These are phyloP conservation scores for Ceratina calcarata DNA, from an alignment of 1,140 invertebrate genomes.

Conservation along the genomic window DNA sequence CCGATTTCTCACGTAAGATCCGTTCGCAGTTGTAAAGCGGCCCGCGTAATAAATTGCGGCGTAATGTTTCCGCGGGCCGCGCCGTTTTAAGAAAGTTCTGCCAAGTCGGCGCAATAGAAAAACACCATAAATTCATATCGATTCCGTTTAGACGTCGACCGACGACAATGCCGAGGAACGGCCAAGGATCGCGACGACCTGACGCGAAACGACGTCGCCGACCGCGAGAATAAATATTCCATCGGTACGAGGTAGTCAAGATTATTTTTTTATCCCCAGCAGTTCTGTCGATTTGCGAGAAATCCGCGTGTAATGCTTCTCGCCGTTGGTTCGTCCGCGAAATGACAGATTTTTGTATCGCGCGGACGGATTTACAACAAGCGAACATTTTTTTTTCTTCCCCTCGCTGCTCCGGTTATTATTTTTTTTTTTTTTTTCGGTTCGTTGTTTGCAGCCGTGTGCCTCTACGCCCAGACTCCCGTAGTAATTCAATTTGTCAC, in stretches of 20 bases:
- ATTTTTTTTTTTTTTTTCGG: neutral
- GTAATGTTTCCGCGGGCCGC: slow-evolving; percentile 69
- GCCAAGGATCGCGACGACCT: neutral
- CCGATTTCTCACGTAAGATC: slow-evolving; percentile 36
- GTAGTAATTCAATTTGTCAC: slow-evolving; percentile 67
- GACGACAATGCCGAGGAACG: slow-evolving; percentile 20
- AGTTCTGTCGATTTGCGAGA: slow-evolving; percentile 49
- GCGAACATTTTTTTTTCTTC: slow-evolving; percentile 11
- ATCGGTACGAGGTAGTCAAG: neutral
- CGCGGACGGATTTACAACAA: slow-evolving; percentile 53
- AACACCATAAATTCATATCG: slow-evolving; percentile 79
- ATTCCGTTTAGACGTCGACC: slow-evolving; percentile 63
- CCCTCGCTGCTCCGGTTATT: neutral
- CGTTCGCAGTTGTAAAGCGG: slow-evolving; percentile 23
- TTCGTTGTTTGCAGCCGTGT: slow-evolving; percentile 37
- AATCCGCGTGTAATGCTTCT: slow-evolving; percentile 48
- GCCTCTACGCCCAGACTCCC: slow-evolving; percentile 53
- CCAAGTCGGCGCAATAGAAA: slow-evolving; percentile 75
- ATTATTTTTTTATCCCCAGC: neutral
- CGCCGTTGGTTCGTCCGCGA: slow-evolving; percentile 4
- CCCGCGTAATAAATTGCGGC: slow-evolving; percentile 73
- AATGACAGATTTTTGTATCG: slow-evolving; percentile 57
- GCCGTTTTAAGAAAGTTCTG: slow-evolving; percentile 76
- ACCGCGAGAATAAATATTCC: neutral
- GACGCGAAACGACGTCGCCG: neutral